Evolutionary conservation across 2,113 vertebrate species (phyloP).

Genomic region (Oostethus manadensis): DNA sequence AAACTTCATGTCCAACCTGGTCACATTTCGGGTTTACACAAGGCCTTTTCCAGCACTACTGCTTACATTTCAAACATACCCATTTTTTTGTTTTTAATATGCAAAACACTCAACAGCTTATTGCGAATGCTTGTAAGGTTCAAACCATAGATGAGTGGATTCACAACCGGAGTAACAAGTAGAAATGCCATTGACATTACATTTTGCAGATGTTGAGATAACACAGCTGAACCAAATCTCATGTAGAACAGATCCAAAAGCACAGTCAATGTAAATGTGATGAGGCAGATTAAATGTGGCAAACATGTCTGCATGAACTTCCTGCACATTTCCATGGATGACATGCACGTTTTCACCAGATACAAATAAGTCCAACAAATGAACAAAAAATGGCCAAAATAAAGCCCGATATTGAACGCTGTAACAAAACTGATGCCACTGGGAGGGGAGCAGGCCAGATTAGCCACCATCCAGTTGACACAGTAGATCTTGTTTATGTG

Average conservation of each 20-base stretch:
- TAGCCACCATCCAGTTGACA: constrained; percentile 30
- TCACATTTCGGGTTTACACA: too few species aligned
- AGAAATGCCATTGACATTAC: constrained; percentile 35
- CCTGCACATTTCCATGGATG: constrained; percentile 13
- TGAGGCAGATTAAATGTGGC: constrained; percentile 42
- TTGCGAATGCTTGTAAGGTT: constrained; percentile 34
- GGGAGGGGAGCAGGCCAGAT: constrained; percentile 21
- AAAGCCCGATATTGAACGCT: constrained; percentile 17
- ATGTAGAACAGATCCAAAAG: constrained; percentile 37
- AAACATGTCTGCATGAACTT: constrained; percentile 48
- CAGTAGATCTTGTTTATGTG: constrained; percentile 37
- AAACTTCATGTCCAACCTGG: too few species aligned
- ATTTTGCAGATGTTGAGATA: constrained; percentile 21
- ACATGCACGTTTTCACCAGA: constrained; percentile 27
- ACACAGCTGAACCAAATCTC: constrained; percentile 15
- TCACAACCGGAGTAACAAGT: constrained; percentile 36
- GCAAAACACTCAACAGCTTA: constrained; percentile 4
- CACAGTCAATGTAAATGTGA: not conserved
- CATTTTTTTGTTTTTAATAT: not conserved
- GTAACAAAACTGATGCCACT: not conserved
- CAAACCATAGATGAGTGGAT: constrained; percentile 49
- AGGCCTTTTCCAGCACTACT: too few species aligned
- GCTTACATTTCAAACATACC: not conserved
- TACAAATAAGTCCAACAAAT: constrained; percentile 38
- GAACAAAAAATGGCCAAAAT: constrained; percentile 18